Percentiles rank a stretch among this genome's conserved stretches.
Conservation (phyloP, 2,797 vertebrate genomes). For the Sciurus carolinensis region DNA sequence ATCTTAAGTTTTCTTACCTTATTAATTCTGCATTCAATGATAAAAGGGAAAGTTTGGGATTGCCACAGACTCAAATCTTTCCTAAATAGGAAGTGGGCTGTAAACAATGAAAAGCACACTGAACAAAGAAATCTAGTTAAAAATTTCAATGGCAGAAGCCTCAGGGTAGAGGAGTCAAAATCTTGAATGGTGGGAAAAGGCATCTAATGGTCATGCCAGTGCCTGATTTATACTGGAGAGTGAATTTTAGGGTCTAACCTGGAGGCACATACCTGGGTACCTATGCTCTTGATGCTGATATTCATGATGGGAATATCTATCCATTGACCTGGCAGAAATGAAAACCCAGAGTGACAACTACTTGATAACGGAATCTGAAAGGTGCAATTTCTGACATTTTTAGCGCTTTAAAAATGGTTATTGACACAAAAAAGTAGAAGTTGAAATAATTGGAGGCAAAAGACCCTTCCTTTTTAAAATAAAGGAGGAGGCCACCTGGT, state of each 20-base stretch:
- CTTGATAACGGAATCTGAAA: slow-evolving; percentile 44
- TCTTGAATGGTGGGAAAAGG: background rate
- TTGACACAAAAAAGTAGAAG: background rate
- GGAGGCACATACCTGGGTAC: background rate
- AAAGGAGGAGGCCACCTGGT: background rate
- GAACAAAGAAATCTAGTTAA: background rate
- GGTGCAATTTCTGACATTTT: slow-evolving; percentile 1
- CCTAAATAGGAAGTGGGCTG: background rate
- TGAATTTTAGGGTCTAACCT: slow-evolving; percentile 45
- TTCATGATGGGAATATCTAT: background rate
- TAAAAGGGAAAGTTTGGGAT: background rate
- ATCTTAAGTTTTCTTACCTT: slow-evolving; percentile 7
- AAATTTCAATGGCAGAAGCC: background rate
- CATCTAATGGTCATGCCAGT: background rate
- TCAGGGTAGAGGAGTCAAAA: background rate
- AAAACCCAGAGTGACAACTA: background rate
- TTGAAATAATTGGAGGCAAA: slow-evolving; percentile 36
- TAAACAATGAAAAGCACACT: background rate
- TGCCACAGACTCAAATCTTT: background rate
- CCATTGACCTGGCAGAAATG: background rate
- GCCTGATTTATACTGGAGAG: background rate
- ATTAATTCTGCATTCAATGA: background rate
- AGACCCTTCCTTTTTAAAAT: background rate
- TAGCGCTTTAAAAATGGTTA: slow-evolving; percentile 7
- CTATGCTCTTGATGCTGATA: slow-evolving; percentile 9